Base-by-base conservation (phyloP, 2,113 vertebrate genomes). In the Myrmophylax atrothorax region DNA sequence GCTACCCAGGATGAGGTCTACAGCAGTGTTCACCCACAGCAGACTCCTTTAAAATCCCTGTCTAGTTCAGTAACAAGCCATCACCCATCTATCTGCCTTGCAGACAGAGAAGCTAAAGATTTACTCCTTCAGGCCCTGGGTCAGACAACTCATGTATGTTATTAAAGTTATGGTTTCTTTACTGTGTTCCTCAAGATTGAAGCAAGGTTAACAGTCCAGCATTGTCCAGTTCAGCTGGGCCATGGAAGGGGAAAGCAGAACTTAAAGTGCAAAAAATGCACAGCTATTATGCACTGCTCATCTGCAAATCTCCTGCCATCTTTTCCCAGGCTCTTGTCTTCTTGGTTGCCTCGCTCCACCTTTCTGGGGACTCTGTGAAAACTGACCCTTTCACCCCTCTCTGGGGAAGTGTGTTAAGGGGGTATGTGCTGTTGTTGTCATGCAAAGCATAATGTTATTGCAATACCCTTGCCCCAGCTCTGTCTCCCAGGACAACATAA, bases 401-500 rank as follows among this genome's bases (percentile, higher is more conserved):
- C 55, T 0, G 0, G 64, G 58, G 42, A 89, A 73, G 23, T 1
- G 1, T 8, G 20, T 75, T 89, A 80, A 87, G 80, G 66, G 89
- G 87, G 74, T 72, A 68, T 82, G 64, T 64, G 62, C 56, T 89
- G 69, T 9, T 75, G 63, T 38, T 87, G 74, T 73, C 56, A 91
- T 38, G 69, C 49, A 84, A 77, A 92, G 52, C 6, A 10, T 18
- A 73, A 70, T 0, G 2, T 47, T 74, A 84, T 22, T 89, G 87
- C 55, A 89, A 72, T 68, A 92, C 28, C 26, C 73, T 42, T 86
- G 84, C 28, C 87, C 87, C 68, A 74, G 46, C 53, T 93, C 47
- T 69, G 6, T 67, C 77, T 96, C 94, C 85, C 94, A 77, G 52
- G 64, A 90, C 70, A 87, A 84, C 55, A 55, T 40, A 82, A 91